Conservation (phyloP, 2,888 invertebrate genomes). For the Yponomeuta malinellus region DNA sequence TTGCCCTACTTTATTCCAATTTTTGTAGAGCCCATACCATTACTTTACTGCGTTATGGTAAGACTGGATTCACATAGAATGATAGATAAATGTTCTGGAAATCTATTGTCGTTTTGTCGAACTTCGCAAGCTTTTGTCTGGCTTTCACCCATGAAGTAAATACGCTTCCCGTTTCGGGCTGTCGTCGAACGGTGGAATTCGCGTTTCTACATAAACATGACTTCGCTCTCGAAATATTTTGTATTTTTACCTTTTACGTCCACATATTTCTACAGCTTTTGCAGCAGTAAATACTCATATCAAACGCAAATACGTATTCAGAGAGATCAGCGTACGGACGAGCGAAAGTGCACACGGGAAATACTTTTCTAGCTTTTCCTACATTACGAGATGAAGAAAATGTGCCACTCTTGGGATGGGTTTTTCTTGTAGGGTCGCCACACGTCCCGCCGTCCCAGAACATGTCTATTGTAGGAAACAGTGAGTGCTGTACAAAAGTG, state of each 20-base stretch:
- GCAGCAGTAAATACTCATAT: slow-evolving; percentile 6
- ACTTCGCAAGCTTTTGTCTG: not conserved
- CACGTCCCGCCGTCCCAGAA: not conserved
- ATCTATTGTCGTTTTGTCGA: not conserved
- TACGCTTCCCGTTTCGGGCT: not conserved
- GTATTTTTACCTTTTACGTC: not conserved
- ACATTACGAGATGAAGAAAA: slow-evolving; percentile 13
- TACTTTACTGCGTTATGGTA: not conserved
- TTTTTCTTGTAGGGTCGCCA: not conserved
- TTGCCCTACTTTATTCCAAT: not conserved
- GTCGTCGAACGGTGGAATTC: not conserved
- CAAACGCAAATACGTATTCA: not conserved
- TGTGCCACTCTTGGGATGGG: slow-evolving; percentile 11
- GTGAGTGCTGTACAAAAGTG: slow-evolving; percentile 5
- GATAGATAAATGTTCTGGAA: not conserved
- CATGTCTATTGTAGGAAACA: not conserved
- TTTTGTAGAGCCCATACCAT: not conserved
- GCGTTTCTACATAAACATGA: not conserved
- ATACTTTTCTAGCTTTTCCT: slow-evolving; percentile 19
- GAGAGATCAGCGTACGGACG: not conserved
- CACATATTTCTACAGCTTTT: not conserved
- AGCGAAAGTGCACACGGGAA: slow-evolving; percentile 12
- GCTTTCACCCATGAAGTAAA: not conserved
- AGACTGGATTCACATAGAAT: not conserved
- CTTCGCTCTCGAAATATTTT: not conserved